Evolutionary conservation across 2,888 invertebrate genomes (phyloP).

Genomic region (Steromphala cineraria): DNA sequence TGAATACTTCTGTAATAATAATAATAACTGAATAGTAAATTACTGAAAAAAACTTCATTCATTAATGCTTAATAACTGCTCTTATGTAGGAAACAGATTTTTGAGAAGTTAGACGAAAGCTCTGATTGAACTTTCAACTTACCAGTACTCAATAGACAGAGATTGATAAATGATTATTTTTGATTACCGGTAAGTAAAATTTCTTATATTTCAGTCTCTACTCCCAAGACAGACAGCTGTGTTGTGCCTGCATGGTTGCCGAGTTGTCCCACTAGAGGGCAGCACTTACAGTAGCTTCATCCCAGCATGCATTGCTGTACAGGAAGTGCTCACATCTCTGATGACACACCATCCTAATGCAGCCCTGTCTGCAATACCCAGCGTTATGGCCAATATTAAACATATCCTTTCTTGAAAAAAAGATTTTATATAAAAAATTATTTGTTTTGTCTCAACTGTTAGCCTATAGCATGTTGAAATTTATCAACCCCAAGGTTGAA

Average conservation of each 20-base stretch:
- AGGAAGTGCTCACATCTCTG: constrained; percentile 44
- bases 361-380: constrained; percentile 48
- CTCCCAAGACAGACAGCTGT: constrained; percentile 39
- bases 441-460: background rate
- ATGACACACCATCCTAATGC: constrained; percentile 48
- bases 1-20: no score
- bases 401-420: constrained; percentile 52
- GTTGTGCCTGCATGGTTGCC: constrained; percentile 46
- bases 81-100: no score
- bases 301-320: constrained; percentile 48
- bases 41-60: no score
- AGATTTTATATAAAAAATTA: background rate
- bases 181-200: no score
- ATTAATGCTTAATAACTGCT: no score
- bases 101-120: no score
- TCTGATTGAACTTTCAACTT: no score
- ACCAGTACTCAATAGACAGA: no score
- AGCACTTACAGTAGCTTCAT: constrained; percentile 29
- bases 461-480: no score
- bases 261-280: constrained; percentile 38
- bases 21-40: no score
- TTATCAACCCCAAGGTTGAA: no score
- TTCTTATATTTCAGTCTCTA: constrained; percentile 37
- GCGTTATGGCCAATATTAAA: constrained; percentile 48
- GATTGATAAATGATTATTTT: no score